Evolutionary conservation across 2,113 vertebrate genomes (phyloP).

Genomic region (Chaetops frenatus): DNA sequence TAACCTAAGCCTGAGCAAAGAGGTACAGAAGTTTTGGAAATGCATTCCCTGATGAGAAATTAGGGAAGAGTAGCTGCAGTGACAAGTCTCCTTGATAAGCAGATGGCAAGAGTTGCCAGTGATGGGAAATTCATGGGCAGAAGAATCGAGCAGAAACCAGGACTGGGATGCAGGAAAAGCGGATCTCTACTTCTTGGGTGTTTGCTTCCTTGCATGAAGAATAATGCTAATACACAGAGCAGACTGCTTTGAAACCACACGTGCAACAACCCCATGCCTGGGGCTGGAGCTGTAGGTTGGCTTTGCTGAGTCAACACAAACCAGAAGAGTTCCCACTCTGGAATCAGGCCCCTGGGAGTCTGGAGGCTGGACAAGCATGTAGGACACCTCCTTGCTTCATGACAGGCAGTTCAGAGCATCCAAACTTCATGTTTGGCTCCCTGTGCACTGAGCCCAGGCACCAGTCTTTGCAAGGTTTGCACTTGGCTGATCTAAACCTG

Average conservation of each 20-base stretch:
- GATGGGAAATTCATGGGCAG: neutral
- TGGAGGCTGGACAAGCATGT: neutral
- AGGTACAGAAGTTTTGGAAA: neutral
- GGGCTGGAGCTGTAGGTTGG: neutral
- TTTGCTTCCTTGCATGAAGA: neutral
- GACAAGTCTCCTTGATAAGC: neutral
- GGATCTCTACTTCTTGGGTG: neutral
- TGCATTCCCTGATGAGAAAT: neutral
- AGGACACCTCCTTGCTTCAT: neutral
- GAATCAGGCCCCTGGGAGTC: neutral
- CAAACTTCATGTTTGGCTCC: neutral
- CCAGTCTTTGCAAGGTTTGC: neutral
- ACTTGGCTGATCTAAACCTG: constrained; percentile 36
- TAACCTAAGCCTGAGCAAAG: neutral
- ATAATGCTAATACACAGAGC: neutral
- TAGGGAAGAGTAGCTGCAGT: neutral
- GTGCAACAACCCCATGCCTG: rapidly evolving
- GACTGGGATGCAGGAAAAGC: neutral
- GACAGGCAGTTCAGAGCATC: neutral
- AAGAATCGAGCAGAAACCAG: neutral
- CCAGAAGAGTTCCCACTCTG: neutral
- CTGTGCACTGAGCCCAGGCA: neutral
- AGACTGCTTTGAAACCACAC: neutral
- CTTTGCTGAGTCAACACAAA: rapidly evolving
- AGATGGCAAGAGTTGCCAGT: neutral